phyloP scores from a whole-genome alignment of 2,888 invertebrate species.

The Dicyrtoma fusca region DNA sequence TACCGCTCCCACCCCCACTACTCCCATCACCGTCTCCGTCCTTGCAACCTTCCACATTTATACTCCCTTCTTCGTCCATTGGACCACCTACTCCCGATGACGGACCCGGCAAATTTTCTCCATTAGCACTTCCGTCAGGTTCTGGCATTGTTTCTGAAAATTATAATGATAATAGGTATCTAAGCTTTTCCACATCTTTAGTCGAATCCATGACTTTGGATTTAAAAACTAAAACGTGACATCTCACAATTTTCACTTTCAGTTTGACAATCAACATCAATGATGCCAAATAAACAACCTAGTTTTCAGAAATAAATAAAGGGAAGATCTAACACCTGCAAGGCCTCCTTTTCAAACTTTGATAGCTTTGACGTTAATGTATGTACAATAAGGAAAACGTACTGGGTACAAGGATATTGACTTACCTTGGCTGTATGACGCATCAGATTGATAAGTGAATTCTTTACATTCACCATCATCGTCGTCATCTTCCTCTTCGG shows the following conservation, averaged over 20 bases:
- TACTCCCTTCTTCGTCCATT: slow-evolving; percentile 26
- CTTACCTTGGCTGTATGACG: slow-evolving; percentile 50
- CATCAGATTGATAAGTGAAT: slow-evolving; percentile 49
- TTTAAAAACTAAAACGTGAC: too few relatives aligned
- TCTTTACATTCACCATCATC: slow-evolving; percentile 52
- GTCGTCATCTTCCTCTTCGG: slow-evolving; percentile 54
- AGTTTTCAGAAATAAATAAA: not conserved
- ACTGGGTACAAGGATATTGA: too few relatives aligned
- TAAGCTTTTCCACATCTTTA: too few relatives aligned
- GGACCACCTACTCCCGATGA: slow-evolving; percentile 40
- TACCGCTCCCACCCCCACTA: not conserved
- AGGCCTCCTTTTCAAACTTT: too few relatives aligned
- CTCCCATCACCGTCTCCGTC: slow-evolving; percentile 8
- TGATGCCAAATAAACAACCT: not conserved
- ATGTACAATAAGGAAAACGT: too few relatives aligned
- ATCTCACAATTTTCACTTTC: too few relatives aligned
- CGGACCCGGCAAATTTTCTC: slow-evolving; percentile 46
- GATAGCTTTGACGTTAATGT: too few relatives aligned
- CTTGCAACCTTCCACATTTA: slow-evolving; percentile 21
- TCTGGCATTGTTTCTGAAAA: slow-evolving; percentile 36
- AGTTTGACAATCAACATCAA: too few relatives aligned
- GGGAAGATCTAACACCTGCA: too few relatives aligned
- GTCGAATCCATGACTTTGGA: too few relatives aligned
- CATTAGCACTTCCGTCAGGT: slow-evolving; percentile 45
- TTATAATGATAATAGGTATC: too few relatives aligned